These are phyloP conservation scores for Rhimphoctona megacephalus DNA, from an alignment of 2,888 invertebrate species.

Conservation along the genomic window DNA sequence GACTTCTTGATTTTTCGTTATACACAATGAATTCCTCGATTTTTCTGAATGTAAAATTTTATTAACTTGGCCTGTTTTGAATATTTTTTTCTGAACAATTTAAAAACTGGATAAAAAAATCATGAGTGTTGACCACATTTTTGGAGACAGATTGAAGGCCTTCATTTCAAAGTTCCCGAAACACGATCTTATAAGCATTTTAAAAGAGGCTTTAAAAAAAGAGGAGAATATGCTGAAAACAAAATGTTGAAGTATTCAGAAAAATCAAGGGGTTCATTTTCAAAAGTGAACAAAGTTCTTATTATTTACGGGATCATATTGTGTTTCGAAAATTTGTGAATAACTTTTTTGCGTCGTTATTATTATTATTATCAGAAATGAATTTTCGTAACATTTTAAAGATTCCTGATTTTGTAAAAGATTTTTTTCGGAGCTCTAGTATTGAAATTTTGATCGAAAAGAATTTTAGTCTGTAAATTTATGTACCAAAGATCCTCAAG, in stretches of 20 bases:
- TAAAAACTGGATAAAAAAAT: too few relatives aligned
- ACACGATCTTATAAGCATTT: too few relatives aligned
- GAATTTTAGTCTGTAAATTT: not conserved
- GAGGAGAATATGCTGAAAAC: not conserved
- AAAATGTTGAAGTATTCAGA: not conserved
- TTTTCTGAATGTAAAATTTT: not conserved
- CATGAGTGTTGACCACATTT: too few relatives aligned
- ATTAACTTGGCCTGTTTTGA: not conserved
- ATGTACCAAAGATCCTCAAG: conserved; percentile 4
- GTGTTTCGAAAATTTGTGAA: not conserved
- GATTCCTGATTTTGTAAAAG: not conserved
- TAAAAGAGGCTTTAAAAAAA: too few relatives aligned
- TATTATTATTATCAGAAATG: not conserved
- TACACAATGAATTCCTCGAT: not conserved
- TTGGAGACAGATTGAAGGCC: too few relatives aligned
- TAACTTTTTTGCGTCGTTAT: not conserved
- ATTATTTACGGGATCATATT: not conserved
- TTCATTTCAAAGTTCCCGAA: too few relatives aligned
- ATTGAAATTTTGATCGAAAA: not conserved
- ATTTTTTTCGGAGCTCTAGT: not conserved
- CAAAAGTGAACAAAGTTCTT: not conserved
- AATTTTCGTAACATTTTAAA: not conserved
- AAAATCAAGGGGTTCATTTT: not conserved
- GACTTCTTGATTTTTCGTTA: not conserved
- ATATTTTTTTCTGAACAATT: not conserved